Evolutionary conservation across 2,113 vertebrate species (phyloP).

Genomic region (Pica pica): DNA sequence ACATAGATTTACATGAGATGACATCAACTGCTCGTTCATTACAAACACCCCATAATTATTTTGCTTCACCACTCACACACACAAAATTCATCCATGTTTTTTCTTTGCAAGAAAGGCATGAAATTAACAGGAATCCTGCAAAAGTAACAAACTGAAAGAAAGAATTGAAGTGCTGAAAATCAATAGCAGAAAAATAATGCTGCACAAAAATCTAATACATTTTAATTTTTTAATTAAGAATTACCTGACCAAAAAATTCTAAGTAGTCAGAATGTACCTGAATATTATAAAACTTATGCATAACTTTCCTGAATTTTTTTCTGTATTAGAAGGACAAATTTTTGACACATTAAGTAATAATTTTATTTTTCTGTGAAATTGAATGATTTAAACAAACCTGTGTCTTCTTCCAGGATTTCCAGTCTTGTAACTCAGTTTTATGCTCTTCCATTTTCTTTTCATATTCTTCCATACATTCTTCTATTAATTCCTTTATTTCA

Average conservation of each 20-base stretch:
- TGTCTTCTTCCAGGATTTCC: slow-evolving; percentile 86
- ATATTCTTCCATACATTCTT: slow-evolving; percentile 80
- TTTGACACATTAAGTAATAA: background rate
- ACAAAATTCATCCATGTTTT: background rate
- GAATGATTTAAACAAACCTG: slow-evolving; percentile 71
- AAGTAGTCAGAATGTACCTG: background rate
- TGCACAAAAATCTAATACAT: background rate
- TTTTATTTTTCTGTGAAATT: background rate
- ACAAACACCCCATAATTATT: background rate
- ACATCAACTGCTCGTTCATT: background rate
- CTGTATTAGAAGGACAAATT: background rate
- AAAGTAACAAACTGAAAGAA: background rate
- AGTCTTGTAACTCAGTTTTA: slow-evolving; percentile 76
- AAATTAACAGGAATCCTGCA: background rate
- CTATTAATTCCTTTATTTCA: slow-evolving; percentile 82
- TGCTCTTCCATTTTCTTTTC: slow-evolving; percentile 78
- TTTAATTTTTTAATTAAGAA: background rate
- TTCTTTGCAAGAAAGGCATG: background rate
- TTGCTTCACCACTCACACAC: background rate
- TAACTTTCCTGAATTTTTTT: background rate
- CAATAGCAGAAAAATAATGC: background rate
- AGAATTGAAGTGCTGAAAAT: background rate
- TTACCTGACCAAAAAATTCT: background rate
- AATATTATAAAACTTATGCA: background rate
- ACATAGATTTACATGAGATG: background rate